Conservation (phyloP, 2,888 invertebrate species). For the Cartodere bifasciata region DNA sequence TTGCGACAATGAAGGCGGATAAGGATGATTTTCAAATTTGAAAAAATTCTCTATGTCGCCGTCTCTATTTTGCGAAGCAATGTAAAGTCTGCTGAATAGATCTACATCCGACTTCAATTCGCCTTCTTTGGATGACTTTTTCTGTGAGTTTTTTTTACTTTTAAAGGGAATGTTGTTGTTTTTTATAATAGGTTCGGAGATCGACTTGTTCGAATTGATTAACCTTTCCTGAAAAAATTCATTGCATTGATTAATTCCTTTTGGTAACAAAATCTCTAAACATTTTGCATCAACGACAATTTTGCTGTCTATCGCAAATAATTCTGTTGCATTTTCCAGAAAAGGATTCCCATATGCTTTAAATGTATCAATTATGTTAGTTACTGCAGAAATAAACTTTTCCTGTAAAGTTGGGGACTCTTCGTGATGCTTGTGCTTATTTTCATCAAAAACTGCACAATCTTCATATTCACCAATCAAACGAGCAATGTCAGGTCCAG, state of each 20-base stretch:
- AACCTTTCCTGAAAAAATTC: no score
- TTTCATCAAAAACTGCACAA: neutral
- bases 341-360: neutral
- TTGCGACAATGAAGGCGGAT: neutral
- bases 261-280: no score
- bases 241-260: no score
- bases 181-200: no score
- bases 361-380: neutral
- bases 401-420: neutral
- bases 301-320: neutral
- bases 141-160: no score
- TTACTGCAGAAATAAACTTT: neutral
- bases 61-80: neutral
- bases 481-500: neutral
- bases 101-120: neutral
- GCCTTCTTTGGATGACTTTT: no score
- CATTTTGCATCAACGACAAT: no score
- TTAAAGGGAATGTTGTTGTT: no score
- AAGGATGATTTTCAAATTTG: neutral
- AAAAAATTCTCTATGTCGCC: conserved; percentile 1
- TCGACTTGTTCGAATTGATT: no score
- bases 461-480: neutral
- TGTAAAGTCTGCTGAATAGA: neutral
- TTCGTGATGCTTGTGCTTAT: neutral
- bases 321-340: neutral